Percentiles rank a stretch among this genome's conserved stretches.
Conservation (phyloP, 2,888 invertebrate species). For the Cryptus viduatorius region DNA sequence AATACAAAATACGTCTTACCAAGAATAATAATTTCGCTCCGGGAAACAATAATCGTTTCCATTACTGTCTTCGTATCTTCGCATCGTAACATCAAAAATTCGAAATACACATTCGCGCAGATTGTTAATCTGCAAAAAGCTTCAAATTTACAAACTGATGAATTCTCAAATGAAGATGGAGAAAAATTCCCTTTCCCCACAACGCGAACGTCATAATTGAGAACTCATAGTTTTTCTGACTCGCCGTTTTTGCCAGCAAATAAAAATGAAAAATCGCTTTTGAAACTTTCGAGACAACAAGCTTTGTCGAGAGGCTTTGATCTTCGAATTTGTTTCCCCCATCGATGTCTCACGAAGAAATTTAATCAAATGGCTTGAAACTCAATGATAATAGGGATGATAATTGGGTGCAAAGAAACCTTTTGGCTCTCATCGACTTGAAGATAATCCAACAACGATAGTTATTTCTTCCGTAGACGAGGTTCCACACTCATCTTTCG, state of each 20-base stretch:
- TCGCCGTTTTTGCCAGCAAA: neutral
- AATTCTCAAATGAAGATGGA: neutral
- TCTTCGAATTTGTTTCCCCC: neutral
- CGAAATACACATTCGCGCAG: neutral
- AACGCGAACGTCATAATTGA: neutral
- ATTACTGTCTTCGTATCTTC: slow-evolving; percentile 23
- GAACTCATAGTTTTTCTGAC: too few relatives aligned
- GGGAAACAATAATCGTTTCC: slow-evolving; percentile 63
- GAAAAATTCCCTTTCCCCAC: neutral
- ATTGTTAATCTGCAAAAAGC: too few relatives aligned
- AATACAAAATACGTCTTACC: slow-evolving; percentile 62
- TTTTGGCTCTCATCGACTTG: too few relatives aligned
- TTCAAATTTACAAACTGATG: too few relatives aligned
- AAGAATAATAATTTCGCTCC: slow-evolving; percentile 54
- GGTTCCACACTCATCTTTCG: too few relatives aligned
- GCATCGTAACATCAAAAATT: neutral
- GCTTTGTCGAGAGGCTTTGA: neutral
- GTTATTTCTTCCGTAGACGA: too few relatives aligned
- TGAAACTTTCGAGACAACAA: neutral
- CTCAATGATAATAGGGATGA: too few relatives aligned
- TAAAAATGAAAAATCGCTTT: neutral
- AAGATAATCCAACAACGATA: too few relatives aligned
- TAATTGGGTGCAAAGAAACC: too few relatives aligned
- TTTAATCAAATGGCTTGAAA: neutral
- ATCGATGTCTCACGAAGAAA: neutral